Percentiles rank a stretch among this genome's conserved stretches.
These are phyloP conservation scores for Taurulus bubalis DNA, from an alignment of 2,113 vertebrate genomes.

Conservation along the genomic window DNA sequence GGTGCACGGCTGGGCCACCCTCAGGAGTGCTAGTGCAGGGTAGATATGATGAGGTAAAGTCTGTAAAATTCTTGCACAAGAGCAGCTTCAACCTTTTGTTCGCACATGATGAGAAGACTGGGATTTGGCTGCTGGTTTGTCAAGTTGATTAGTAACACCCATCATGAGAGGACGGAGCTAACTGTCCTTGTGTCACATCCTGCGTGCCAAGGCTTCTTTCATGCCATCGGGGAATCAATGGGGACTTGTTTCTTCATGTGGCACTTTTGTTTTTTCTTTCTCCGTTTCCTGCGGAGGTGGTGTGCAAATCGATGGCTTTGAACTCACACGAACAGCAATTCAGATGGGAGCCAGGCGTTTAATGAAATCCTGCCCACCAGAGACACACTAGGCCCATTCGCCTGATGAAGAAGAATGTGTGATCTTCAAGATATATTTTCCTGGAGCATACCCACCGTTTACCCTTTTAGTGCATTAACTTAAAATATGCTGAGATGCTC, in stretches of 20 bases:
- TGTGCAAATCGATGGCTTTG: slow-evolving; percentile 74
- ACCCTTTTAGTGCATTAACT: slow-evolving; percentile 30
- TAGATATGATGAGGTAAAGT: slow-evolving; percentile 21
- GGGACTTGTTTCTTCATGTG: slow-evolving; percentile 60
- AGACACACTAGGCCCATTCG: slow-evolving; percentile 38
- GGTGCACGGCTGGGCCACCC: slow-evolving; percentile 4
- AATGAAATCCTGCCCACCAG: slow-evolving; percentile 65
- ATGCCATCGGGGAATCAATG: slow-evolving; percentile 54
- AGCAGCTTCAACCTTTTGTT: slow-evolving; percentile 6
- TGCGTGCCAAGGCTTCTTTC: slow-evolving; percentile 52
- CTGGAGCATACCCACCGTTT: slow-evolving; percentile 17
- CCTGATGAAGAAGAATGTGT: slow-evolving; percentile 45
- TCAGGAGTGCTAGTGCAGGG: slow-evolving; percentile 1
- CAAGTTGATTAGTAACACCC: slow-evolving; percentile 59
- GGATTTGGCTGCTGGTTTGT: slow-evolving; percentile 42
- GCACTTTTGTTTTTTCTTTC: slow-evolving; percentile 46
- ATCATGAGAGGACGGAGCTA: slow-evolving; percentile 40
- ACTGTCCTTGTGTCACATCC: slow-evolving; percentile 59
- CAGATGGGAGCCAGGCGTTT: slow-evolving; percentile 56
- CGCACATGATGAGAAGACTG: slow-evolving; percentile 21
- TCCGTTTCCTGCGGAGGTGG: slow-evolving; percentile 54
- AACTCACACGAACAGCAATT: slow-evolving; percentile 60
- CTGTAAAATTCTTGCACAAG: slow-evolving; percentile 22
- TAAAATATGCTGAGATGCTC: slow-evolving; percentile 37
- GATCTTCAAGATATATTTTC: slow-evolving; percentile 38